Percentiles rank a stretch among this genome's conserved stretches.
Conservation (phyloP, 2,888 invertebrate species). For the Charanyca ferruginea region DNA sequence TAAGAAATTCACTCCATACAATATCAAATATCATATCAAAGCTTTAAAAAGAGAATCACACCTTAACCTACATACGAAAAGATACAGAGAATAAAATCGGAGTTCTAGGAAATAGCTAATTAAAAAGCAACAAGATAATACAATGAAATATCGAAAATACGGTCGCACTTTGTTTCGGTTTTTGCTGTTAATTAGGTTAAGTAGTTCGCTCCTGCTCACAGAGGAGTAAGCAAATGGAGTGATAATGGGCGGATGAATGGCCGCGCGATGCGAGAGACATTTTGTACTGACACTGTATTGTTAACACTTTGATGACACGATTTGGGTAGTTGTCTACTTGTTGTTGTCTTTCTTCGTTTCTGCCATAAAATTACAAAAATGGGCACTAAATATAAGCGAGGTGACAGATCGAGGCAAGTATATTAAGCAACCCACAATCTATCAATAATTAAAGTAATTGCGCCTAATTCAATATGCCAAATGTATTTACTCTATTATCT, state of each 20-base stretch:
- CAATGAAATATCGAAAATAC: constrained; percentile 43
- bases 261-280: neutral
- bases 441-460: too few species aligned
- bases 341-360: neutral
- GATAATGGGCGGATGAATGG: neutral
- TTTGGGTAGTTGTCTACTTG: neutral
- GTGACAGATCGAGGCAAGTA: too few species aligned
- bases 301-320: neutral
- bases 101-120: constrained; percentile 13
- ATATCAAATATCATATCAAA: neutral
- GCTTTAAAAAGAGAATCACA: constrained; percentile 2
- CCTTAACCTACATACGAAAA: constrained; percentile 1
- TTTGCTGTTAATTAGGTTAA: constrained; percentile 86
- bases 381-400: too few species aligned
- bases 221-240: constrained; percentile 46
- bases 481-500: too few species aligned
- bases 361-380: neutral
- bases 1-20: neutral
- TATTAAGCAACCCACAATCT: too few species aligned
- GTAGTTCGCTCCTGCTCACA: constrained; percentile 79
- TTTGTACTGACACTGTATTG: neutral
- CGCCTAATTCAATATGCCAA: too few species aligned
- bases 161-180: constrained; percentile 65
- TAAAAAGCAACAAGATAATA: constrained; percentile 49
- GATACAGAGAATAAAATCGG: constrained; percentile 15